A percentile compares a stretch with the other conserved stretches of the same genome.
Conservation (phyloP, 2,888 invertebrate genomes). For the Anagyrus pseudococci region DNA sequence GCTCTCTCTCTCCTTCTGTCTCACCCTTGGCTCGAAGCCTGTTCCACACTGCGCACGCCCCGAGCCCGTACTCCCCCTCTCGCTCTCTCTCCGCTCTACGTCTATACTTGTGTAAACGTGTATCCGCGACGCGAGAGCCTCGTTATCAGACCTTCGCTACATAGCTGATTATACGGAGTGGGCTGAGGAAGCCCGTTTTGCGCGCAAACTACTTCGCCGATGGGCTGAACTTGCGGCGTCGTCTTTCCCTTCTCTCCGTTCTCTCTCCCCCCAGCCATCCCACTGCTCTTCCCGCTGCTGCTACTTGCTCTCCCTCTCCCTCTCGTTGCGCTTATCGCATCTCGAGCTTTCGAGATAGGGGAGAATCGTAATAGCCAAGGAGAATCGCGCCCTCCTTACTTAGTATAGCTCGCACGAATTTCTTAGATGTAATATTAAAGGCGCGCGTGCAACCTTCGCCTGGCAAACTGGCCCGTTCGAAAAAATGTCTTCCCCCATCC, state of each 20-base stretch:
- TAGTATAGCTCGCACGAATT: slow-evolving; percentile 9
- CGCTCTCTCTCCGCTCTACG: too few species aligned
- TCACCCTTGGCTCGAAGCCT: too few species aligned
- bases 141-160: slow-evolving; percentile 52
- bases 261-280: slow-evolving; percentile 2
- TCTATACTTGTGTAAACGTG: slow-evolving; percentile 13
- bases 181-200: slow-evolving; percentile 42
- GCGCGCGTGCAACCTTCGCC: too few species aligned
- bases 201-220: slow-evolving; percentile 45
- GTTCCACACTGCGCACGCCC: too few species aligned
- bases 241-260: slow-evolving; percentile 4
- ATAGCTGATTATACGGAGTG: slow-evolving; percentile 52
- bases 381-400: slow-evolving; percentile 10
- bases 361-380: slow-evolving; percentile 12
- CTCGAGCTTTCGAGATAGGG: slow-evolving; percentile 5
- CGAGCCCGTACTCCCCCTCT: too few species aligned
- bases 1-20: too few species aligned
- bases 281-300: slow-evolving; percentile 15
- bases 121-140: slow-evolving; percentile 31
- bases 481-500: too few species aligned
- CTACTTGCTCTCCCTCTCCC: not conserved
- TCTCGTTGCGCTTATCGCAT: not conserved
- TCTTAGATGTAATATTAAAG: too few species aligned
- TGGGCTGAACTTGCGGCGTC: slow-evolving; percentile 36
- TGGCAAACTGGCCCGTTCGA: too few species aligned